Percentiles rank a stretch among this genome's conserved stretches.
Conservation (phyloP, 2,888 invertebrate genomes). For the Euzophera pinguis region DNA sequence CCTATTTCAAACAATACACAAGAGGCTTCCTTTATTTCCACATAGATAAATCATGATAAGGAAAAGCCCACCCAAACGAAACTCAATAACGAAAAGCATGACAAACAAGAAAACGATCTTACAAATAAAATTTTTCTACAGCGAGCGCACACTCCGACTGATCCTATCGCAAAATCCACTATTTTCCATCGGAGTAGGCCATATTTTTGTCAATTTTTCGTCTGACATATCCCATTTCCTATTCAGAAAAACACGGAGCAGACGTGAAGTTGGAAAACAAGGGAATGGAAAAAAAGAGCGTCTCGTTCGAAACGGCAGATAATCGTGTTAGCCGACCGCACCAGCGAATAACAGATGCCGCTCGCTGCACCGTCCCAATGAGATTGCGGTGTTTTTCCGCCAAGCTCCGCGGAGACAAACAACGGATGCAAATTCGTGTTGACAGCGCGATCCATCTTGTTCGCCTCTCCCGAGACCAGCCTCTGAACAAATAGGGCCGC, state of each 20-base stretch:
- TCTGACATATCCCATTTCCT: conserved; percentile 77
- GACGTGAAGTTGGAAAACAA: conserved; percentile 77
- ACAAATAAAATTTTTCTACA: conserved; percentile 56
- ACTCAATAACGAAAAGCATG: conserved; percentile 29
- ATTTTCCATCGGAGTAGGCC: conserved; percentile 68
- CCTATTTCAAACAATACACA: not conserved
- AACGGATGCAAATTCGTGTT: conserved; percentile 80
- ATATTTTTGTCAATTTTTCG: conserved; percentile 79
- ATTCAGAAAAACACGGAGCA: conserved; percentile 76
- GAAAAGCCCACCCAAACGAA: conserved; percentile 28
- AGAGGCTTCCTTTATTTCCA: not conserved
- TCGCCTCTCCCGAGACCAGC: conserved; percentile 72
- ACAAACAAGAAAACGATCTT: conserved; percentile 65
- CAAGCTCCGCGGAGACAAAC: conserved; percentile 71
- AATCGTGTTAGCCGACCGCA: conserved; percentile 76
- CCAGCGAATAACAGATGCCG: conserved; percentile 72
- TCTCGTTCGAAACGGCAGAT: conserved; percentile 75
- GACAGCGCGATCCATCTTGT: conserved; percentile 79
- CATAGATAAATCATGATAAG: conserved; percentile 22
- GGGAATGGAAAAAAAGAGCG: conserved; percentile 74
- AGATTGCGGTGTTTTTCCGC: conserved; percentile 76
- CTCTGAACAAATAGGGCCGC: conserved; percentile 69
- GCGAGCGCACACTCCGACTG: conserved; percentile 51
- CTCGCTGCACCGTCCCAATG: conserved; percentile 70
- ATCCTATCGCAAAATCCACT: conserved; percentile 73